These are phyloP conservation scores for Brachyalestes nurse DNA, from an alignment of 2,797 vertebrate species.

Conservation along the genomic window DNA sequence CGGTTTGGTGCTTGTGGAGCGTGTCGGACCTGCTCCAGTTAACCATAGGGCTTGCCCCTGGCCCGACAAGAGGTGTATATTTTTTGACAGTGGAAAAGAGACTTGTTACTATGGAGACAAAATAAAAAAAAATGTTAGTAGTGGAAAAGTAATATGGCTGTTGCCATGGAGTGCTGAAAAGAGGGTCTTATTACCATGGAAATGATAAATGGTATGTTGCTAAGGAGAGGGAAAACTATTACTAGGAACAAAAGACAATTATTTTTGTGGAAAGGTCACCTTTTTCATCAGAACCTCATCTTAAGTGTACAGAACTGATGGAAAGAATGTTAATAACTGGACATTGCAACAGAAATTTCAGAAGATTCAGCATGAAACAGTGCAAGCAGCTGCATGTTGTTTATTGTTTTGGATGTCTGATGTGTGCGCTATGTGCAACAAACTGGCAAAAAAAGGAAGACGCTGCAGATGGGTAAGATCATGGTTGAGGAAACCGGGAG, in stretches of 20 bases:
- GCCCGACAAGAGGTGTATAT: slow-evolving; percentile 12
- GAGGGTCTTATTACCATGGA: slow-evolving; percentile 52
- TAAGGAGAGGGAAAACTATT: slow-evolving; percentile 43
- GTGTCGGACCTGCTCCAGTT: slow-evolving; percentile 22
- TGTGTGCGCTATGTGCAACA: background rate
- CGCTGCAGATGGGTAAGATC: slow-evolving; percentile 11
- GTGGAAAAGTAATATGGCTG: slow-evolving; percentile 41
- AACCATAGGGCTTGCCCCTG: slow-evolving; percentile 14
- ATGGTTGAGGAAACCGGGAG: slow-evolving; percentile 13
- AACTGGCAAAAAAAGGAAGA: slow-evolving; percentile 9
- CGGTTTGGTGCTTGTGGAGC: slow-evolving; percentile 15
- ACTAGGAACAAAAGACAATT: slow-evolving; percentile 14
- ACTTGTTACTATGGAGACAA: slow-evolving; percentile 51
- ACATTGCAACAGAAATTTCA: background rate
- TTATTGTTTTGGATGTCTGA: background rate
- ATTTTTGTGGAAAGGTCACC: slow-evolving; percentile 20
- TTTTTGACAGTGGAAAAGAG: slow-evolving; percentile 35
- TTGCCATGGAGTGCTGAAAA: slow-evolving; percentile 32
- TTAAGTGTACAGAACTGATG: background rate
- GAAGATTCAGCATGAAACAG: background rate
- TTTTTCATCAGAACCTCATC: background rate
- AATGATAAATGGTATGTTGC: slow-evolving; percentile 48
- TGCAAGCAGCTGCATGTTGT: background rate
- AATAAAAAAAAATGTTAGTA: slow-evolving; percentile 43
- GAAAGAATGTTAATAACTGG: background rate